These are phyloP conservation scores for Herpetotheres cachinnans DNA, from an alignment of 2,113 vertebrate species.

Conservation along the genomic window DNA sequence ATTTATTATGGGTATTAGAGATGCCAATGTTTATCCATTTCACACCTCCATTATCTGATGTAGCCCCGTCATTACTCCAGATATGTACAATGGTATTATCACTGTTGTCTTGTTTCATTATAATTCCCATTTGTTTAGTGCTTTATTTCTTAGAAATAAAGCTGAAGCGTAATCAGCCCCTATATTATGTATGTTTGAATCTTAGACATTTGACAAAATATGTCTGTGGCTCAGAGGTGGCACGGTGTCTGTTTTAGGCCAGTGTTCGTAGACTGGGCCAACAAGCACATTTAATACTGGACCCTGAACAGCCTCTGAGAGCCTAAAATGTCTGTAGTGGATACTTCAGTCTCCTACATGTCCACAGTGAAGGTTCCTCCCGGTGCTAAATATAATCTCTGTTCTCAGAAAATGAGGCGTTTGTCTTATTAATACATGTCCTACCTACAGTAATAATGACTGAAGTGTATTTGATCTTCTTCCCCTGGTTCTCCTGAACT, in stretches of 20 bases:
- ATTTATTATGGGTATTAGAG: constrained; percentile 44
- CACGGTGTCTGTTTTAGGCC: background rate
- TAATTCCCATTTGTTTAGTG: constrained; percentile 41
- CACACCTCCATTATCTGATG: constrained; percentile 55
- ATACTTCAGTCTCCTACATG: background rate
- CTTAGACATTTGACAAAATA: background rate
- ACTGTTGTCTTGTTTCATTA: constrained; percentile 52
- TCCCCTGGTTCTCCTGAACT: background rate
- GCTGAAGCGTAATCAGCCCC: background rate
- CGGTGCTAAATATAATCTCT: background rate
- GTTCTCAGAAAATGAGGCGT: background rate
- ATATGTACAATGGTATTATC: constrained; percentile 6
- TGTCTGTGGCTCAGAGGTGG: background rate
- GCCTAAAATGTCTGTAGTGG: background rate
- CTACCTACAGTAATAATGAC: background rate
- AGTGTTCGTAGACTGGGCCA: background rate
- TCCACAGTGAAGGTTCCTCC: background rate
- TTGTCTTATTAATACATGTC: background rate
- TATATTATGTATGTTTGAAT: background rate
- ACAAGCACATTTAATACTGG: background rate
- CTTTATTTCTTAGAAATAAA: background rate
- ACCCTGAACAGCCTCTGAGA: background rate
- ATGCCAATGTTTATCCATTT: constrained; percentile 1
- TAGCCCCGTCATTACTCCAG: background rate
- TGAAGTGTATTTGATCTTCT: background rate